Evolutionary conservation across 2,797 vertebrate species (phyloP), one percentile per base, ranked within the genome.

Genomic region (Notamacropus eugenii): DNA sequence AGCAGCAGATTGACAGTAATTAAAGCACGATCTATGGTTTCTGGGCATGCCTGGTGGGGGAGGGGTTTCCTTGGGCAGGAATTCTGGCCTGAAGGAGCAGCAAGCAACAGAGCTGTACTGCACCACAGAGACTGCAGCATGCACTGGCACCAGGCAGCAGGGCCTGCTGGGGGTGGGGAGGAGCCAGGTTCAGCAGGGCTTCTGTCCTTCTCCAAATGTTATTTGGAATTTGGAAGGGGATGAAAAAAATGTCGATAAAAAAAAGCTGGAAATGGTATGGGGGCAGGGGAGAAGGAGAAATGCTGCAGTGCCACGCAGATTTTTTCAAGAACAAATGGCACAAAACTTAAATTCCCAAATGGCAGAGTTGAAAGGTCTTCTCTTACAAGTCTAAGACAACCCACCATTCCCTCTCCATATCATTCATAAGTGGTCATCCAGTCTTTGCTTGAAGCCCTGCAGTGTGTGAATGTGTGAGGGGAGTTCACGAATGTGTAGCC

Each of bases 1-100:
- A 96, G 97, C 95, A 0, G 90, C 58, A 98, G 97, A 97, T 96
- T 96, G 94, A 97, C 92, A 52, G 96, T 97, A 98, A 98, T 97
- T 96, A 98, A 95, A 93, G 95, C 93, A 93, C 92, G 92, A 97
- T 97, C 95, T 95, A 96, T 90, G 96, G 90, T 57, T 98, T 97
- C 98, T 98, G 98, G 97, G 97, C 97, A 98, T 98, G 98, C 97
- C 93, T 92, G 28, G 93, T 96, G 91, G 67, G 92, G 93, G 97
- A 92, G 62, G 92, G 96, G 94, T 96, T 98, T 95, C 90, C 91
- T 92, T 96, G 94, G 95, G 74, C 93, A 90, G 92, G 55, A 52
- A 96, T 98, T 98, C 97, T 98, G 95, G 98, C 93, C 96, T 97
- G 90, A 92, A 90, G 2, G 95, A 95, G 94, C 95, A 95, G 97